Base-by-base conservation (phyloP, 1,140 invertebrate species). In the Drosophila ohnishii region DNA sequence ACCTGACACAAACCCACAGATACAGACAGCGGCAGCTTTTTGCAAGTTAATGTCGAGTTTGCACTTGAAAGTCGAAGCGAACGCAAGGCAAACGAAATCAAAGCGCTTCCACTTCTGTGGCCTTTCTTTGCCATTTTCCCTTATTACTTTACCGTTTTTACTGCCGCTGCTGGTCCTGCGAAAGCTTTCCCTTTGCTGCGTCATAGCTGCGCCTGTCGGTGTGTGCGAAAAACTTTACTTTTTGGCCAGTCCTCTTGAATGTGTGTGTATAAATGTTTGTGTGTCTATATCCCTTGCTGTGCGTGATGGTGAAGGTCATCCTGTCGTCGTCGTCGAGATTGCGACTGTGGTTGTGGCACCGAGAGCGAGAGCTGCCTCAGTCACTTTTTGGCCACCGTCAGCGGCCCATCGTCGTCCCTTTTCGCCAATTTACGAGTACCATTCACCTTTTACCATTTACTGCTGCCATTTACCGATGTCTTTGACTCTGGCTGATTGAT, bases 301-400 rank as follows among this genome's bases (percentile, higher is more conserved):
- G 85, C 80, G 85, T 86, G 82, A 80, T 90, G 82, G 72, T 90
- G 87, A 90, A 90, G 87, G 87, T 90, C 87, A 90, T 90, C 75
- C 77, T 72, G 87, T 81, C 80, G 87, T 77, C 70, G 79, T 47
- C 22, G 45, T 71, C 59, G 63, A 58, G 39, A 48, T 61, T 39
- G 72, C 50, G 28, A 48, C 16, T 55, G 69, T 62, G 37, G 51
- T 39, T 16, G 45, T 63, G 35, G n/a, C 35, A 30, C 19, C 22
- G 62, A 32, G 47, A 55, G 11, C 62, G 34, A 48, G 65, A 71
- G 67, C 35, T 51, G 75, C 14, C 39, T 78, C 57, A 63, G 72
- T 63, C 44, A 47, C 62, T 35, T 55, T 73, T 57, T 57, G 67
- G 64, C 64, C 63, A 71, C 34, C 64, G 67, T 47, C 64, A 70